Percentiles rank a stretch among this genome's conserved stretches.
Evolutionary conservation across 2,888 invertebrate species (phyloP).

Genomic region (Lissocephala sabroskyi): DNA sequence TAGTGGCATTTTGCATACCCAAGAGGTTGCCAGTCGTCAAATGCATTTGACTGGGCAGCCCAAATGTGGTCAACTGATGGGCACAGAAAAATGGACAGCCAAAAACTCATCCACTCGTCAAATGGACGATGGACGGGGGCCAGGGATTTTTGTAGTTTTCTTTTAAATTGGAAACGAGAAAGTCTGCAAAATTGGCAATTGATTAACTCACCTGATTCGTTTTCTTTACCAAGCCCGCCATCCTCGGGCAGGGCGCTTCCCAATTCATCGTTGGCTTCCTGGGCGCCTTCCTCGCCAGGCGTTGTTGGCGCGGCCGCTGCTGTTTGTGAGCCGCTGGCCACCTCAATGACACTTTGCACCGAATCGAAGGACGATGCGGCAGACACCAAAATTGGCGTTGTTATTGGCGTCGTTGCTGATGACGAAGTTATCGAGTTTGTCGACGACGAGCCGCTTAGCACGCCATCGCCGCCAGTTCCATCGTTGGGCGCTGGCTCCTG

Average conservation of each 20-base stretch:
- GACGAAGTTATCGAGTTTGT: conserved; percentile 32
- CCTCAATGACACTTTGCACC: conserved; percentile 55
- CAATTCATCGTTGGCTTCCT: conserved; percentile 3
- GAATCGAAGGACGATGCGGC: conserved; percentile 65
- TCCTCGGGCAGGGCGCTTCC: conserved; percentile 15
- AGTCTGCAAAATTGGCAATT: conserved; percentile 13
- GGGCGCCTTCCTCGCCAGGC: neutral
- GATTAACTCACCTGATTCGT: conserved; percentile 52
- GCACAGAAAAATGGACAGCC: conserved; percentile 17
- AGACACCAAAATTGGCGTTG: conserved; percentile 57
- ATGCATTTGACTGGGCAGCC: too few relatives aligned
- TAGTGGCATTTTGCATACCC: conserved; percentile 50
- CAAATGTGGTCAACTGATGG: too few relatives aligned
- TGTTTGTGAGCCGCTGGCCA: conserved; percentile 33
- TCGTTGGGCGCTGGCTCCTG: conserved; percentile 17
- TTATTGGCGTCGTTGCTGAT: conserved; percentile 36
- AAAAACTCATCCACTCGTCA: conserved; percentile 2
- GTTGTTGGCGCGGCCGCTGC: too few relatives aligned
- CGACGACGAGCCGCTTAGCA: conserved; percentile 34
- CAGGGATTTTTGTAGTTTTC: neutral
- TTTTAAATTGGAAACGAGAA: conserved; percentile 20
- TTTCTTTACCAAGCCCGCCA: conserved; percentile 41
- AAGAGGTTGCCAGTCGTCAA: too few relatives aligned
- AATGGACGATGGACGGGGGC: neutral
- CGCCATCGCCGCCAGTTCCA: conserved; percentile 14